Percentiles rank a stretch among this genome's conserved stretches.
phyloP scores from a whole-genome alignment of 2,888 invertebrate genomes.

The Eupithecia inturbata region DNA sequence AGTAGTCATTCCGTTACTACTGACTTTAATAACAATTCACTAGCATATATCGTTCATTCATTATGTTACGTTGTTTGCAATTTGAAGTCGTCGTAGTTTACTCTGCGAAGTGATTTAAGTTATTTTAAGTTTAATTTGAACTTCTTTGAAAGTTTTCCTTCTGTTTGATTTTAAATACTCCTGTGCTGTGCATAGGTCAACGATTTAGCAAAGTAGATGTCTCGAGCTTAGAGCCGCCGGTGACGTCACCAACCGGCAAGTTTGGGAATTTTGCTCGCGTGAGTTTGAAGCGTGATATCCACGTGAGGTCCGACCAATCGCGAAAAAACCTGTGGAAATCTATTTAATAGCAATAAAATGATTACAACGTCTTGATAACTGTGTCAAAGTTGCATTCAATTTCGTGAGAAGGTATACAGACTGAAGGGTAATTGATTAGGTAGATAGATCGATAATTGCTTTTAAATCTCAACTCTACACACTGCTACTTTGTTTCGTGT shows the following conservation, averaged over 20 bases:
- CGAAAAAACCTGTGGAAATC: constrained; percentile 22
- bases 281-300: constrained; percentile 36
- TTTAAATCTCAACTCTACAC: not conserved
- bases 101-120: not conserved
- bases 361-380: constrained; percentile 10
- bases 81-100: not conserved
- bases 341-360: constrained; percentile 20
- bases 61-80: not conserved
- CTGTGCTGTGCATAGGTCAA: constrained; percentile 35
- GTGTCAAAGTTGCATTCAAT: constrained; percentile 9
- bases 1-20: not conserved
- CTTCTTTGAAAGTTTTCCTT: not conserved
- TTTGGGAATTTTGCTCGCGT: constrained; percentile 42
- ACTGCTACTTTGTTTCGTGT: not conserved
- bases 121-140: not conserved
- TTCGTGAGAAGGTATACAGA: constrained; percentile 1
- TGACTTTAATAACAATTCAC: not conserved
- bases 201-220: constrained; percentile 33
- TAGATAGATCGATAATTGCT: not conserved
- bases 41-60: not conserved
- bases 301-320: constrained; percentile 32
- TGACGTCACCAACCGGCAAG: constrained; percentile 40
- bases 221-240: constrained; percentile 34
- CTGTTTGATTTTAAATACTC: not conserved
- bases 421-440: not conserved